Conservation (phyloP, 1,140 invertebrate species). For the Heliothis virescens region DNA sequence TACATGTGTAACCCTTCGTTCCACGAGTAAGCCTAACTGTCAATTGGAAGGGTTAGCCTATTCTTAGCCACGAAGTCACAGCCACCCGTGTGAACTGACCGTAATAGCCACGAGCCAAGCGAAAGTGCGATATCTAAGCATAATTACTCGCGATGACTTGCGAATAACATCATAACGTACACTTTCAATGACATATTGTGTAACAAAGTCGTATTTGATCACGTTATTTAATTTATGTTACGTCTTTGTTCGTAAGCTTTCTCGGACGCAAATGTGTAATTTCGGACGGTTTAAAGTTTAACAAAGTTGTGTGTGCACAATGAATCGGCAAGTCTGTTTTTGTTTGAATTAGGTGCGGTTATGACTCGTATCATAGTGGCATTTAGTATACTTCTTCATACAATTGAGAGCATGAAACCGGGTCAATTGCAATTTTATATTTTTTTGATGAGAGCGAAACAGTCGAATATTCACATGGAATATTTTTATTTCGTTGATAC, state of each 20-base stretch:
- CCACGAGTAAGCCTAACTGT: neutral
- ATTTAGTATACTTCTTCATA: too few species aligned
- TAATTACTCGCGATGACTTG: constrained; percentile 7
- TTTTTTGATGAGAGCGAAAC: too few species aligned
- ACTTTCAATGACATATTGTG: constrained; percentile 10
- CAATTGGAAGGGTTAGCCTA: constrained; percentile 8
- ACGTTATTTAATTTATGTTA: constrained; percentile 18
- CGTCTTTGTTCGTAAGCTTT: constrained; percentile 6
- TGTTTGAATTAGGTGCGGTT: neutral
- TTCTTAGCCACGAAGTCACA: constrained; percentile 14
- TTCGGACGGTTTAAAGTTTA: neutral
- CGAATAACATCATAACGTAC: constrained; percentile 13
- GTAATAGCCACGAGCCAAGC: neutral
- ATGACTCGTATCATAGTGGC: too few species aligned
- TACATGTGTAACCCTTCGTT: neutral
- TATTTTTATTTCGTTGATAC: too few species aligned
- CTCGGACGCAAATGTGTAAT: neutral
- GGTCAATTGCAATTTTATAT: too few species aligned
- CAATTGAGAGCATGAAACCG: too few species aligned
- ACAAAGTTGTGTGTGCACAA: neutral
- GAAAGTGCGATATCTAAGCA: constrained; percentile 7
- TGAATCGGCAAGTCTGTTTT: neutral
- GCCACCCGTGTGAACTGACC: constrained; percentile 29
- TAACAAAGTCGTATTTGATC: constrained; percentile 6
- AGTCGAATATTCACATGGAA: too few species aligned